Evolutionary conservation across 2,113 vertebrate genomes (phyloP).

Genomic region (Tylochromis polylepis): DNA sequence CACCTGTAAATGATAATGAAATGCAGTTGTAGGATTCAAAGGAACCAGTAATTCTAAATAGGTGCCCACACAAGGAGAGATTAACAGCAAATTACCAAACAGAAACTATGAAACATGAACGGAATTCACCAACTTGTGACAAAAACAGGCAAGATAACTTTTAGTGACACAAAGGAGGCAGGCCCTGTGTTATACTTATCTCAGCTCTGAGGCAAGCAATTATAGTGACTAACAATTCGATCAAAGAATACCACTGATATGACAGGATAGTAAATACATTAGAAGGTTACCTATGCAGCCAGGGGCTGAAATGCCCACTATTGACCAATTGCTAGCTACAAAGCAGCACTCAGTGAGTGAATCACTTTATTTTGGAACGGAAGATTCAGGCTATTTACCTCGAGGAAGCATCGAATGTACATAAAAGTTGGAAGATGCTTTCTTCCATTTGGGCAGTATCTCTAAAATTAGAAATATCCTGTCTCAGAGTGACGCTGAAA

Average conservation of each 20-base stretch:
- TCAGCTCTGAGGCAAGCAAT: neutral
- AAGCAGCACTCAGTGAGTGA: neutral
- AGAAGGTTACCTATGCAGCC: neutral
- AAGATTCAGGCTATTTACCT: neutral
- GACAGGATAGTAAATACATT: neutral
- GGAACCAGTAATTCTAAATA: accelerated
- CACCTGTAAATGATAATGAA: neutral
- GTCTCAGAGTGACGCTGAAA: neutral
- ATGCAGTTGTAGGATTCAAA: neutral
- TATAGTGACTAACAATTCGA: neutral
- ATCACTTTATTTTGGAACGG: neutral
- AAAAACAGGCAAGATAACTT: neutral
- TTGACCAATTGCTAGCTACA: neutral
- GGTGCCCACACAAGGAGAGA: neutral
- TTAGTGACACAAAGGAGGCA: neutral
- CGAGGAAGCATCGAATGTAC: neutral
- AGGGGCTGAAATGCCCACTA: neutral
- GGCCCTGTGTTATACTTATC: neutral
- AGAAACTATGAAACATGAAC: neutral
- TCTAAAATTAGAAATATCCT: neutral
- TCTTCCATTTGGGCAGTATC: neutral
- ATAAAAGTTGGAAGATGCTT: neutral
- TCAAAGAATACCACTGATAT: neutral
- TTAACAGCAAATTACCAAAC: neutral
- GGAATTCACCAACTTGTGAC: neutral